Conservation (phyloP, 1,140 invertebrate species). For the Hydropsyche tenuis region DNA sequence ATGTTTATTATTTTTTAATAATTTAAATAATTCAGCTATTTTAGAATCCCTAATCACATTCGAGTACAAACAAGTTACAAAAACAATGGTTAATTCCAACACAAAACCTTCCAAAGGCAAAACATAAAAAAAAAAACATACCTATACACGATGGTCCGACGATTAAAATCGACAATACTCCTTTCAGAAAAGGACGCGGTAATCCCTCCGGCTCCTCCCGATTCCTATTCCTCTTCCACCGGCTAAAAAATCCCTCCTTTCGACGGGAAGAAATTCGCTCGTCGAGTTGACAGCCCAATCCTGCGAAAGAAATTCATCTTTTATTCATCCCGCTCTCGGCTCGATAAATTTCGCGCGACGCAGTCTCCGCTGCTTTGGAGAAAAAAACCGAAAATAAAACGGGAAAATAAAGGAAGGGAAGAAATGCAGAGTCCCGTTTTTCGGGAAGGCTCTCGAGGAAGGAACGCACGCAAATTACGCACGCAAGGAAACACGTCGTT, state of each 20-base stretch:
- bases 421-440: background rate
- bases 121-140: background rate
- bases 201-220: background rate
- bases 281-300: slow-evolving; percentile 24
- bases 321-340: slow-evolving; percentile 16
- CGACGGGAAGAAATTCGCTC: background rate
- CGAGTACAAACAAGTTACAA: no score
- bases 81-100: no score
- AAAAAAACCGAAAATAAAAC: background rate
- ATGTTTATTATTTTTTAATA: no score
- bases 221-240: no score
- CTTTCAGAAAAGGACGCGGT: no score
- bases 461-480: no score
- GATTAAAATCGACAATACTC: slow-evolving; percentile 15
- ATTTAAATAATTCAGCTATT: no score
- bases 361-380: background rate
- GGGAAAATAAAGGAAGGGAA: background rate
- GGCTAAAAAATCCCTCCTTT: no score
- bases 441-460: background rate
- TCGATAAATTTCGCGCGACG: background rate
- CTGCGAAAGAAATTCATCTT: slow-evolving; percentile 28
- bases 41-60: no score
- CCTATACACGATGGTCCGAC: background rate
- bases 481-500: no score
- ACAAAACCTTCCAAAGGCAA: no score